Evolutionary conservation across 2,797 vertebrate genomes (phyloP), one percentile per base, ranked within the genome.

Genomic region (Carcharodon carcharias): DNA sequence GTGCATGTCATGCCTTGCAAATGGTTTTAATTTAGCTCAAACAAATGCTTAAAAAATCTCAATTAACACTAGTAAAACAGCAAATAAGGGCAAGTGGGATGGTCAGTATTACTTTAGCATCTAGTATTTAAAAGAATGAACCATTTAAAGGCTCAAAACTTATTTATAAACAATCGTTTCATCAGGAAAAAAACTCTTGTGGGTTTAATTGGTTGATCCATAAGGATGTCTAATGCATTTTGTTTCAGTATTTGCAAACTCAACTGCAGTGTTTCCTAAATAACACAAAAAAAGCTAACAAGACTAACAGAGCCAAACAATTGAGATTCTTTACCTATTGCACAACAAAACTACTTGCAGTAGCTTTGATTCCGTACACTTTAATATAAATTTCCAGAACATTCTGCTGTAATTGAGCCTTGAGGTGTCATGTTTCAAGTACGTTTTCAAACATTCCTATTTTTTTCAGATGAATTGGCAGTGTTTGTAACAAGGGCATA

Each of bases 401-500:
- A 93, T 93, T 93, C 63, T 93, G 61, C 61, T 93, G 91, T 67
- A 77, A 95, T 95, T 95, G 69, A 96, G 96, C 96, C 96, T 96
- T 96, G 97, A 97, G 97, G 96, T 97, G 97, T 97, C 98, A 97
- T 97, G 96, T 97, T 97, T 96, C 88, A 96, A 96, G 89, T 97
- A 97, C 71, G 54, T 65, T 96, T 96, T 97, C 97, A 97, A 97
- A 97, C 97, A 96, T 97, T 98, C 98, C 97, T 97, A 97, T 97
- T 98, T 98, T 98, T 98, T 98, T 98, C 98, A 98, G 96, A 96
- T 97, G 98, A 98, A 98, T 97, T 97, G 97, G 97, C 97, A 97
- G 97, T 98, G 98, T 98, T 98, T 98, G 98, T 97, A 96, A 96
- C 96, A 96, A 96, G 96, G 96, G 98, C 97, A 98, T 98, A 98